Base-by-base conservation (phyloP, 2,797 vertebrate species). In the Peromyscus melanophrys region DNA sequence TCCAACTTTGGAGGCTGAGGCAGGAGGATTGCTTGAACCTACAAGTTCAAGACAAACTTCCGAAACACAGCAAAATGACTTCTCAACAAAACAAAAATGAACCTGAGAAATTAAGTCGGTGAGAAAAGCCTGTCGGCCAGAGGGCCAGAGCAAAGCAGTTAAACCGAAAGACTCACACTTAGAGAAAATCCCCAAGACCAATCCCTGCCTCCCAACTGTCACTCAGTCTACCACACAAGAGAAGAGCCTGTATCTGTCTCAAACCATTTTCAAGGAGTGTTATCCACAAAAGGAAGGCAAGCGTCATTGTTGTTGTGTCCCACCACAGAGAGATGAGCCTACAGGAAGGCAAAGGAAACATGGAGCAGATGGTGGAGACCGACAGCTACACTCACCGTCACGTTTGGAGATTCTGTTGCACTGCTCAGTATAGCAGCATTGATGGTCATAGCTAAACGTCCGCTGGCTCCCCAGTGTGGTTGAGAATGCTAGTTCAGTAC, bases 361-460 rank as follows among this genome's bases (percentile, higher is more conserved):
- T 0, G 9, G n/a, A 19, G 61, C 2, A 43, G 17, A 40, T 13
- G 4, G 10, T 0, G 0, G 49, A 34, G 37, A 19, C 46, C 49
- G 46, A 37, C 49, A 31, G 34, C 4, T 4, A 9, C 21, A 82
- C 89, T 95, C 69, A 95, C 92, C 2, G 0, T 14, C 2, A 52
- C 13, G 0, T 4, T 67, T 0, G 34, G 19, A 12, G 2, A 0
- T 1, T n/a, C 25, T 2, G 82, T 94, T 95, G 25, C 94, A 97
- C 1, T 6, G 4, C 1, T 88, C 2, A 0, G 0, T 0, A 2
- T 55, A 0, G 31, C 97, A 97, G 63, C 96, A 95, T 1, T 1
- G 46, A 0, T 1, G 14, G 2, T 52, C 6, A 63, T 65, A 75
- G 29, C 4, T 37, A 13, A 90, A 90, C 2, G 1, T 4, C 23